Evolutionary conservation across 2,888 invertebrate genomes (phyloP).

Genomic region (Argynnis bischoffii): DNA sequence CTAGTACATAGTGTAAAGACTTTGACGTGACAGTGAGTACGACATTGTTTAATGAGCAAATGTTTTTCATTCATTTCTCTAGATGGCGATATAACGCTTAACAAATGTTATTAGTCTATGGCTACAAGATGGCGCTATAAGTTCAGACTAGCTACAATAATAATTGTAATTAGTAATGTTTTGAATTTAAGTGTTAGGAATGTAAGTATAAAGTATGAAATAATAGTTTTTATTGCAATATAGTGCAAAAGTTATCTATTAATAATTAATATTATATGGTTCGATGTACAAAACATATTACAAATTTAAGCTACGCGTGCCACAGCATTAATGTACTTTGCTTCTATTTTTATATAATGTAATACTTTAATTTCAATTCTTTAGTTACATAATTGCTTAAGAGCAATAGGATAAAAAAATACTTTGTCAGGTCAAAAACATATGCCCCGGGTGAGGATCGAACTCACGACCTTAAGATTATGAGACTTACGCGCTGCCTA

Average conservation of each 20-base stretch:
- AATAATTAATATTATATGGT: too few species aligned
- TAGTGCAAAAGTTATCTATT: too few species aligned
- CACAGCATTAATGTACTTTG: too few species aligned
- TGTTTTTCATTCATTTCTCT: background rate
- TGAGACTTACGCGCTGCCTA: slow-evolving; percentile 95
- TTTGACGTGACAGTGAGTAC: too few species aligned
- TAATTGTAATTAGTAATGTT: background rate
- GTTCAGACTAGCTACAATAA: background rate
- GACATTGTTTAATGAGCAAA: too few species aligned
- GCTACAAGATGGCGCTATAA: background rate
- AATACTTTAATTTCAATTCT: background rate
- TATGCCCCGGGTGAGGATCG: slow-evolving; percentile 93
- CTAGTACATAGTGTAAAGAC: background rate
- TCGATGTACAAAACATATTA: too few species aligned
- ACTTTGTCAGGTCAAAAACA: slow-evolving; percentile 23
- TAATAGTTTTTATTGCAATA: too few species aligned
- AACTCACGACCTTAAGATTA: slow-evolving; percentile 97
- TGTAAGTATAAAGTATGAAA: too few species aligned
- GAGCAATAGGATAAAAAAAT: background rate
- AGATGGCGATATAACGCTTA: background rate
- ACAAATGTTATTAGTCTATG: background rate
- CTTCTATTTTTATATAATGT: background rate
- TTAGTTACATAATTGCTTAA: background rate
- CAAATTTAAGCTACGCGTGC: too few species aligned
- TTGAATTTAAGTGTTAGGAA: too few species aligned